Evolutionary conservation across 1,140 invertebrate species (phyloP).

Genomic region (Lucilia cuprina): DNA sequence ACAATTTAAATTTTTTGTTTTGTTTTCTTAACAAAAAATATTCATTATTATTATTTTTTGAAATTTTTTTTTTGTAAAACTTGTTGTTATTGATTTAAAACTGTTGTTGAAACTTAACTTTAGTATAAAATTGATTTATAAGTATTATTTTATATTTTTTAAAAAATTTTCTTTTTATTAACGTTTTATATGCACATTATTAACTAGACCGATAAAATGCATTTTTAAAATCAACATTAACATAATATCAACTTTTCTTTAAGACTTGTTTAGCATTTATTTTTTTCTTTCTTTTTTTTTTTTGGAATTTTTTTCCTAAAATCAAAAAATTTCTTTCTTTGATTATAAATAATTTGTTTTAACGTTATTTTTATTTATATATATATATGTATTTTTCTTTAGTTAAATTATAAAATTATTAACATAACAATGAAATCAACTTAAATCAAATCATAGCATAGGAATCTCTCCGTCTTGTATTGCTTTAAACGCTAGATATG

Average conservation of each 20-base stretch:
- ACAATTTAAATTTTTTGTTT: not conserved
- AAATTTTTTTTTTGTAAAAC: not conserved
- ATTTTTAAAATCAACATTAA: not conserved
- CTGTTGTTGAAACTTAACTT: not conserved
- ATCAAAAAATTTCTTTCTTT: not conserved
- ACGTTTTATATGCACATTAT: not conserved
- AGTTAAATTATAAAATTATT: slow-evolving; percentile 12
- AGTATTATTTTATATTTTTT: not conserved
- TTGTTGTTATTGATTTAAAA: not conserved
- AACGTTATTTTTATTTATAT: not conserved
- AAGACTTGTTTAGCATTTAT: too few species aligned
- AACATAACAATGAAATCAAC: slow-evolving; percentile 21
- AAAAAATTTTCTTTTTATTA: not conserved
- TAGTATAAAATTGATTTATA: not conserved
- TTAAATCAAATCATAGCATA: not conserved
- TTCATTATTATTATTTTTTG: slow-evolving; percentile 6
- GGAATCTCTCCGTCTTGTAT: not conserved
- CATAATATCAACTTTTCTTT: not conserved
- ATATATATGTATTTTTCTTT: not conserved
- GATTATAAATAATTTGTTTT: not conserved
- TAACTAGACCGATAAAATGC: slow-evolving; percentile 26
- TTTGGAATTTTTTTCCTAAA: not conserved
- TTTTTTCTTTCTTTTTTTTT: too few species aligned
- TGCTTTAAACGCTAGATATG: too few species aligned
- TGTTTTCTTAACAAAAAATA: not conserved